A percentile compares a stretch with the other conserved stretches of the same genome.
These are phyloP conservation scores for Cyrtodaria siliqua DNA, from an alignment of 2,888 invertebrate genomes.

Conservation along the genomic window DNA sequence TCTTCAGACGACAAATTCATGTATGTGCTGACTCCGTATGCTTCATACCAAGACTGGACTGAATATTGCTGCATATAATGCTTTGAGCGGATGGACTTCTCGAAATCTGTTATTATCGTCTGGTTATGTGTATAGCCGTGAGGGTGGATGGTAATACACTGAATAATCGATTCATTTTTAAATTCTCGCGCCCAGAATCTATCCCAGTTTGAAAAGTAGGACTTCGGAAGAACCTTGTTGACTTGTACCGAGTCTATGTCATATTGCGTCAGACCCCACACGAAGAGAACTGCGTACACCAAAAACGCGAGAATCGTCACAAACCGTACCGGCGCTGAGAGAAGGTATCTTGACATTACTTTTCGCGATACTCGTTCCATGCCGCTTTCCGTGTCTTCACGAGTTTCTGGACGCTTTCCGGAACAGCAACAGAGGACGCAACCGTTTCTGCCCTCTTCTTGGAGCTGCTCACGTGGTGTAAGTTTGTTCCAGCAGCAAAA, in stretches of 20 bases:
- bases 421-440: conserved; percentile 50
- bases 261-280: conserved; percentile 27
- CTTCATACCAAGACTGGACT: conserved; percentile 27
- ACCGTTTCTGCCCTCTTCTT: conserved; percentile 22
- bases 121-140: conserved; percentile 24
- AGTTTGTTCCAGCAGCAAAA: conserved; percentile 46
- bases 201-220: conserved; percentile 39
- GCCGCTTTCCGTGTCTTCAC: conserved; percentile 41
- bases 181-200: conserved; percentile 26
- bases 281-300: conserved; percentile 14
- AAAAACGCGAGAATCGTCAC: conserved; percentile 15
- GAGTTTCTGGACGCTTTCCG: conserved; percentile 34
- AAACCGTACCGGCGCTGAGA: conserved; percentile 22
- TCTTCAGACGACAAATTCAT: conserved; percentile 26
- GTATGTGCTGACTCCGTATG: conserved; percentile 13
- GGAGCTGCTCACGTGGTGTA: conserved; percentile 30
- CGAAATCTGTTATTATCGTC: conserved; percentile 31
- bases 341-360: conserved; percentile 29
- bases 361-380: conserved; percentile 32
- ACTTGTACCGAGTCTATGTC: conserved; percentile 37
- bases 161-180: conserved; percentile 27
- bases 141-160: conserved; percentile 29
- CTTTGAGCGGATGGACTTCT: conserved; percentile 27
- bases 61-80: conserved; percentile 14
- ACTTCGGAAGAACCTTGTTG: conserved; percentile 29